Evolutionary conservation across 2,113 vertebrate species (phyloP), one percentile per base, ranked within the genome.

Genomic region (Gobiocypris rarus): DNA sequence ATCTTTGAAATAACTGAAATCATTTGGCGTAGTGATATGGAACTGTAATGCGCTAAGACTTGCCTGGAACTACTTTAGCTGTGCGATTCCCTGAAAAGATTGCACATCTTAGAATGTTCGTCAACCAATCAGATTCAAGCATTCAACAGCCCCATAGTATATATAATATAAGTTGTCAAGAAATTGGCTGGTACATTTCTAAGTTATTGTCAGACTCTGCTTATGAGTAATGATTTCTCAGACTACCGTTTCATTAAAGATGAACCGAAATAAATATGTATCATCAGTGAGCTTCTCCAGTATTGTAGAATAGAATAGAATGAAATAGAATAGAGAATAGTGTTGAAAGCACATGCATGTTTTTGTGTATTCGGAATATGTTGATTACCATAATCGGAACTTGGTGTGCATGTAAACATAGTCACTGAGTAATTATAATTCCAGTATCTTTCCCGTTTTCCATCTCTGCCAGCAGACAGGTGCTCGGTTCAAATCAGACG

Each of bases 381-480:
- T 7, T 15, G 69, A 45, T 71, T 11, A 10, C 1, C 9, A 24
- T 81, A 61, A 70, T 74, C 70, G 43, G 69, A 10, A 50, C 52
- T 59, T 34, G 13, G 43, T 24, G 28, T 76, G 73, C 75, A 84
- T 67, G 59, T 48, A 52, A 43, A 77, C 63, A 70, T 17, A 2
- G 7, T 54, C 61, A 82, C 50, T 38, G 48, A 31, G 28, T 67
- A 45, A 70, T 50, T 73, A 54, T 69, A 85, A 87, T 80, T 80
- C 59, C 69, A 75, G 70, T 67, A 7, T 76, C 84, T 75, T 74
- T 54, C 28, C 15, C 15, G 41, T 82, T 45, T 15, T 61, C 38
- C 65, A 82, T 59, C 61, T 73, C 24, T 73, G 84, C 83, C 86
- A 84, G 69, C 56, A 41, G 38, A 84, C 84, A 88, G 71, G 87